phyloP scores from a whole-genome alignment of 2,797 vertebrate species.

The Pagetopsis macropterus region DNA sequence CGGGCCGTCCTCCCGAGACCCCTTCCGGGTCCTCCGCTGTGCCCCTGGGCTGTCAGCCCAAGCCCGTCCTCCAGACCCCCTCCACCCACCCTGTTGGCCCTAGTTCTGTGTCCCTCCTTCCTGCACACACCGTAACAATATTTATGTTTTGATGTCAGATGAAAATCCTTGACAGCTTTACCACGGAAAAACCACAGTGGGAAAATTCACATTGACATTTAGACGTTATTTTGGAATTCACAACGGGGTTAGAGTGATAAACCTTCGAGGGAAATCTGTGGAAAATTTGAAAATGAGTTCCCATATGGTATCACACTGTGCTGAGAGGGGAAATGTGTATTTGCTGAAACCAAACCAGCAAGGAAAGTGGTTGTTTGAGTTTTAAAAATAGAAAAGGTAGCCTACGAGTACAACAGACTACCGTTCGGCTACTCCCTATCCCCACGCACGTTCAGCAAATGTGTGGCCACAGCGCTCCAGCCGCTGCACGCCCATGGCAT shows the following conservation, averaged over 20 bases:
- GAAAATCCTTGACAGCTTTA: constrained; percentile 15
- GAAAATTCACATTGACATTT: constrained; percentile 1
- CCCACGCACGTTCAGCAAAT: too few species aligned
- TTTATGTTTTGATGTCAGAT: constrained; percentile 21
- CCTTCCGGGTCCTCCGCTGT: too few species aligned
- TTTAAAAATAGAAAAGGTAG: constrained; percentile 27
- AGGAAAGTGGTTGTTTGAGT: not conserved
- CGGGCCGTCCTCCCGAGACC: too few species aligned
- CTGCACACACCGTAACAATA: too few species aligned
- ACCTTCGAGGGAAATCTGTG: not conserved
- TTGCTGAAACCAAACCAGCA: constrained; percentile 11
- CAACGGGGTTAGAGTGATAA: not conserved
- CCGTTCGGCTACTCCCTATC: too few species aligned
- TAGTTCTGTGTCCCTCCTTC: too few species aligned
- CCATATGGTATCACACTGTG: not conserved
- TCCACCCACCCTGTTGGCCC: too few species aligned
- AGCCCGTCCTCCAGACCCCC: too few species aligned
- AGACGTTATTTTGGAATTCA: not conserved
- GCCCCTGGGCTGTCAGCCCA: too few species aligned
- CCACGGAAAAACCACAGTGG: not conserved
- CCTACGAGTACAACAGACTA: too few species aligned
- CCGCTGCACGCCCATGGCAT: too few species aligned
- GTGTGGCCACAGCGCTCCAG: too few species aligned
- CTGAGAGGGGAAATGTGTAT: not conserved
- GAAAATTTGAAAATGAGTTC: constrained; percentile 3